These are phyloP conservation scores for Odontomyia ornata DNA, from an alignment of 2,888 invertebrate species.

Conservation along the genomic window DNA sequence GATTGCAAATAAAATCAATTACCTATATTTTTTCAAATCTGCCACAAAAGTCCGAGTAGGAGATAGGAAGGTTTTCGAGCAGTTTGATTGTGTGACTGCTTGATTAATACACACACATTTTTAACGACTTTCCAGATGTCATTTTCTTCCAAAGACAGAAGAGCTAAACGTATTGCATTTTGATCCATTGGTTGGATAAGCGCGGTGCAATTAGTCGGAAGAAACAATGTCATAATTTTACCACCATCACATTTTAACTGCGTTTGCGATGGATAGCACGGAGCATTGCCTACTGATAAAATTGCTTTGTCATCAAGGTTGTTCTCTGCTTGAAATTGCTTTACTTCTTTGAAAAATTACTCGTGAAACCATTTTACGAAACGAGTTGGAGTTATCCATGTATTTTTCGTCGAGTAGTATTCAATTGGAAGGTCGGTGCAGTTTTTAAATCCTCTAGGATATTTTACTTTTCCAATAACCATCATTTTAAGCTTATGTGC, in stretches of 20 bases:
- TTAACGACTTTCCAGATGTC: constrained; percentile 3
- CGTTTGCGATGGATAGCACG: constrained; percentile 9
- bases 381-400: constrained; percentile 6
- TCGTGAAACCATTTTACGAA: constrained; percentile 28
- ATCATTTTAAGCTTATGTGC: constrained; percentile 28
- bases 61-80: no score
- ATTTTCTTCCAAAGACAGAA: not conserved
- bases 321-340: constrained; percentile 11
- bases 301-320: constrained; percentile 13
- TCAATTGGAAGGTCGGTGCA: constrained; percentile 20
- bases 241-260: constrained; percentile 3
- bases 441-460: not conserved
- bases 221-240: not conserved
- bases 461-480: constrained; percentile 15
- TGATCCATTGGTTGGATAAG: constrained; percentile 1
- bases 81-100: no score
- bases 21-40: no score
- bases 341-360: constrained; percentile 12
- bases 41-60: no score
- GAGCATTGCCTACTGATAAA: constrained; percentile 15
- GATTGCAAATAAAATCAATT: no score
- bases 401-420: constrained; percentile 11
- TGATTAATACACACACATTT: no score
- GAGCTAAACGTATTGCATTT: not conserved
- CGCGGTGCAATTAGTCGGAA: not conserved